Conservation (phyloP, 2,797 vertebrate species). For the Dendrocincla tyrannina region DNA sequence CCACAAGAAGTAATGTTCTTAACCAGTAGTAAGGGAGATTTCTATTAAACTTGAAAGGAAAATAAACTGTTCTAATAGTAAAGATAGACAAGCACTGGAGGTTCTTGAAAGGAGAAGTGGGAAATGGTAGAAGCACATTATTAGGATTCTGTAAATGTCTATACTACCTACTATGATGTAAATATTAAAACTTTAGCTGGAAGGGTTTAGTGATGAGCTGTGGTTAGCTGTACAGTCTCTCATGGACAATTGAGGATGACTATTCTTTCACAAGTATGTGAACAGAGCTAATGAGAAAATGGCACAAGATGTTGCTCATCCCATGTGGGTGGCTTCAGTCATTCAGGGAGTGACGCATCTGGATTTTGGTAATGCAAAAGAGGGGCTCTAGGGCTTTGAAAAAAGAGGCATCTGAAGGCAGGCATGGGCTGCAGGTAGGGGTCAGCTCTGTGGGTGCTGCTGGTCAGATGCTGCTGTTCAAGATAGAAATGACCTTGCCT, state of each 20-base stretch:
- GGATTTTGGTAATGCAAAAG: neutral
- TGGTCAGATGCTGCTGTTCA: neutral
- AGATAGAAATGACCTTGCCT: neutral
- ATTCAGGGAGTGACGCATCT: neutral
- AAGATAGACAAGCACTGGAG: neutral
- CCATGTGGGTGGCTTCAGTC: neutral
- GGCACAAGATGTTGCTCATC: neutral
- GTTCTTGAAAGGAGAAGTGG: neutral
- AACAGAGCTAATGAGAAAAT: neutral
- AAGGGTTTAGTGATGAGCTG: neutral
- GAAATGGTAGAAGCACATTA: neutral
- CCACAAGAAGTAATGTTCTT: neutral
- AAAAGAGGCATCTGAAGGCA: neutral
- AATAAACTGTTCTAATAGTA: neutral
- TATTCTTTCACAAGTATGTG: neutral
- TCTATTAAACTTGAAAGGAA: neutral
- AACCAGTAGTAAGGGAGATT: neutral
- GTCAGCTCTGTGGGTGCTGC: neutral
- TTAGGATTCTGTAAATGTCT: neutral
- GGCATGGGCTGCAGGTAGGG: neutral
- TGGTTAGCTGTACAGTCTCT: neutral
- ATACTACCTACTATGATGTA: neutral
- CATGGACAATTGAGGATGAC: neutral
- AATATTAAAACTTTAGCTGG: neutral
- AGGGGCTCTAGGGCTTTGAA: neutral